These are phyloP conservation scores for Dinocampus coccinellae DNA, from an alignment of 2,888 invertebrate genomes.

Conservation along the genomic window DNA sequence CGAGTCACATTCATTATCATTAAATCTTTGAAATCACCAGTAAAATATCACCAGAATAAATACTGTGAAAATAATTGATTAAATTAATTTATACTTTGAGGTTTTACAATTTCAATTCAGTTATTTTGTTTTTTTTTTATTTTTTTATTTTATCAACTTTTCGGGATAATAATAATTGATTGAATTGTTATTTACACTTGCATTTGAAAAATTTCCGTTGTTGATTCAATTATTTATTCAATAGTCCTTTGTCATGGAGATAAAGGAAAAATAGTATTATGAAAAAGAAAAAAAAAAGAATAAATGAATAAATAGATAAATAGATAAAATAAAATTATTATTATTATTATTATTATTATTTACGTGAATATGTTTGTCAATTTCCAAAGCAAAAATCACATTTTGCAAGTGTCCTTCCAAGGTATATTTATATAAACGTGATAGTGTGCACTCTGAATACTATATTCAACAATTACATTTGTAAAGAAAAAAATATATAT, in stretches of 20 bases:
- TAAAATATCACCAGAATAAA: slow-evolving; percentile 25
- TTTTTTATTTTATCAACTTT: too few species aligned
- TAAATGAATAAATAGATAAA: neutral
- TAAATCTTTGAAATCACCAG: slow-evolving; percentile 18
- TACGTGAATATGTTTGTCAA: slow-evolving; percentile 25
- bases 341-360: neutral
- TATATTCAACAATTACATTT: neutral
- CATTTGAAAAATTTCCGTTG: slow-evolving; percentile 17
- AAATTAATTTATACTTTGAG: slow-evolving; percentile 6
- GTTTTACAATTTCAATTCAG: neutral
- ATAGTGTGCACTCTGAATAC: slow-evolving; percentile 46
- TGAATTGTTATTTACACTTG: slow-evolving; percentile 11
- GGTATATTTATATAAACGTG: slow-evolving; percentile 44
- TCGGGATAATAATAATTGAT: neutral
- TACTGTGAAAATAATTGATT: slow-evolving; percentile 23
- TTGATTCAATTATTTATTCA: neutral
- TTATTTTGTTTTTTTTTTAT: neutral
- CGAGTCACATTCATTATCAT: slow-evolving; percentile 32
- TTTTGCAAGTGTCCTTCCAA: slow-evolving; percentile 62
- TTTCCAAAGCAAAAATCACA: slow-evolving; percentile 51
- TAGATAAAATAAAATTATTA: neutral
- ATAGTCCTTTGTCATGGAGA: slow-evolving; percentile 3
- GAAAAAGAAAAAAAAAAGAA: neutral
- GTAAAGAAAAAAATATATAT: neutral
- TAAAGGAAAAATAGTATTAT: too few species aligned